Evolutionary conservation across 1,140 invertebrate species (phyloP).

Genomic region (Drosophila pseudoananassae): DNA sequence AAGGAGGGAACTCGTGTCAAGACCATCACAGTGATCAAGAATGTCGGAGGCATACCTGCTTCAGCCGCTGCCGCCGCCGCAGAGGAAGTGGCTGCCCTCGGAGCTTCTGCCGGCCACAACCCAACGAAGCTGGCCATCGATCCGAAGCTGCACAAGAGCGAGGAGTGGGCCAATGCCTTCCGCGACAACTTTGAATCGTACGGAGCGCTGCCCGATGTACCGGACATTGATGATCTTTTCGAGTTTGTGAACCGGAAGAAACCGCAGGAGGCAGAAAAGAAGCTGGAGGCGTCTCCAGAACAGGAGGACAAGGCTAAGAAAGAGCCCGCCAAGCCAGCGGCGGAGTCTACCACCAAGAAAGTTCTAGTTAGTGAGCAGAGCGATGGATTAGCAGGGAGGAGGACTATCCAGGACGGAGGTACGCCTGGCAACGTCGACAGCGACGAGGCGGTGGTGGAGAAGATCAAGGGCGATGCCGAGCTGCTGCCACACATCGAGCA

Average conservation of each 20-base stretch:
- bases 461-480: conserved; percentile 81
- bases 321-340: conserved; percentile 14
- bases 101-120: conserved; percentile 25
- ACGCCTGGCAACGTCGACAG: conserved; percentile 37
- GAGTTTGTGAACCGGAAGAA: conserved; percentile 78
- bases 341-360: conserved; percentile 37
- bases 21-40: conserved; percentile 83
- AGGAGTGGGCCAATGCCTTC: conserved; percentile 76
- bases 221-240: conserved; percentile 80
- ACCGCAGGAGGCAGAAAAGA: conserved; percentile 19
- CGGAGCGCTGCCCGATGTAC: conserved; percentile 74
- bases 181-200: conserved; percentile 80
- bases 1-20: conserved; percentile 83
- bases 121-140: conserved; percentile 61
- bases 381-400: background rate
- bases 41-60: conserved; percentile 53
- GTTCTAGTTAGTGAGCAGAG: conserved; percentile 12
- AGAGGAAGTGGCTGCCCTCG: conserved; percentile 35
- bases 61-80: conserved; percentile 4
- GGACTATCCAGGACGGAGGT: background rate
- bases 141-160: conserved; percentile 71
- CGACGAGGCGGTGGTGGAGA: conserved; percentile 68
- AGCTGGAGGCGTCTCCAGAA: conserved; percentile 14
- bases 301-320: conserved; percentile 23
- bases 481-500: conserved; percentile 68